Base-by-base conservation (phyloP, 37 sponge, comb jelly and placozoan genomes). In the Halichondria panicea region DNA sequence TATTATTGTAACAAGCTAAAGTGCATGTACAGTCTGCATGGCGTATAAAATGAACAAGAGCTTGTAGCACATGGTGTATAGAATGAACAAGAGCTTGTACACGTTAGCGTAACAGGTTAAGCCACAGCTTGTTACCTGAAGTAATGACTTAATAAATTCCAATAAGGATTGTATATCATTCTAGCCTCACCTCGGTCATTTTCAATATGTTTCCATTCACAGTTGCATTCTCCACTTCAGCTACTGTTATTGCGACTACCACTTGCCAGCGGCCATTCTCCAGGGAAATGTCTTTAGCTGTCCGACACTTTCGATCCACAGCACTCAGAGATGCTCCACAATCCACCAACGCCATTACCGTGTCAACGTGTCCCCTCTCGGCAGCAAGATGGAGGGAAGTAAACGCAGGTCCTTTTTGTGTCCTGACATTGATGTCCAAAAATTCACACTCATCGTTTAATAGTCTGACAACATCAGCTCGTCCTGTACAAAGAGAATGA, bases 321-420 rank as follows among this genome's bases (percentile, higher is more conserved):
- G 57, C 72, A 25, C 63, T 55, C 41, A 85, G 73, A 1, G 67
- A 50, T 2, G 86, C 86, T 1, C 78, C 78, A 64, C 86, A 85
- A 35, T 85, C 73, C 0, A 85, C 36, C 45, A 85, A 50, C 63
- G 68, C 55, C 57, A 54, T 61, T 15, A 85, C 86, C 50, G 64
- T 61, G 25, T 85, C 86, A 28, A 71, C 72, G 41, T 85, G 72
- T 25, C 78, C 79, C 19, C 72, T 45, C 55, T 85, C 78, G 41
- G 86, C 86, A 28, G 86, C 86, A 4, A 85, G 74, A 59, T 85
- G 86, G 44, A 85, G 79, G 27, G 86, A 56, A 30, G 86, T 78
- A 37, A 73, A 71, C 5, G 86, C 78, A 39, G 78, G 86, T 28
- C 78, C 78, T 38, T 43, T 34, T 41, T 71, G 67, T 31, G 86